phyloP scores from a whole-genome alignment of 2,113 vertebrate genomes.

The Argyrosomus japonicus region DNA sequence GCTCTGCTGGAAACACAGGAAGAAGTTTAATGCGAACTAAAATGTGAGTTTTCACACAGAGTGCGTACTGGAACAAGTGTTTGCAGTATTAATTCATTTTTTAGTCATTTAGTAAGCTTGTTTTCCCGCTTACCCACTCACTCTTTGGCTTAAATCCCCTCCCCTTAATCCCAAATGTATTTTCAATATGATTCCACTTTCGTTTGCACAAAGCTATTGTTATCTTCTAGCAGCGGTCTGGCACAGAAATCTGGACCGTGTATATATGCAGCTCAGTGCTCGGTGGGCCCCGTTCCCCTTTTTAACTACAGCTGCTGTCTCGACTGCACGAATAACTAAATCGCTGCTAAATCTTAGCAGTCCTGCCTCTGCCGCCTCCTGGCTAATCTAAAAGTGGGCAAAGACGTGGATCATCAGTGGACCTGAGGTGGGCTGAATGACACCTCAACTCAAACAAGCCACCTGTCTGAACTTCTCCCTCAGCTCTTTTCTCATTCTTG shows the following conservation, averaged over 20 bases:
- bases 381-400: too few relatives aligned
- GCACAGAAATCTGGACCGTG: neutral
- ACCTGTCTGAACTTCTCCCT: too few relatives aligned
- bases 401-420: too few relatives aligned
- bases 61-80: conserved; percentile 12
- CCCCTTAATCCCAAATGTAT: conserved; percentile 3
- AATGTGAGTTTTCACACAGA: conserved; percentile 19
- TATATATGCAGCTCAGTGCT: conserved; percentile 3
- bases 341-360: neutral
- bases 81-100: conserved; percentile 27
- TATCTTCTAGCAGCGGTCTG: conserved; percentile 9
- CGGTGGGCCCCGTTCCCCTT: neutral
- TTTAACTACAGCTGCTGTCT: conserved; percentile 1
- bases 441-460: too few relatives aligned
- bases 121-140: neutral
- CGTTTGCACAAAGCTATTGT: conserved; percentile 18
- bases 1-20: neutral
- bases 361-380: too few relatives aligned
- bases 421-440: too few relatives aligned
- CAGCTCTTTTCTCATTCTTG: neutral
- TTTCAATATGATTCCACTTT: conserved; percentile 31
- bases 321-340: neutral
- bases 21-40: conserved; percentile 10
- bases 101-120: neutral
- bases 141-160: conserved; percentile 17